A percentile compares a stretch with the other conserved stretches of the same genome.
Evolutionary conservation across 2,113 vertebrate species (phyloP).

Genomic region (Trogon surrucura): DNA sequence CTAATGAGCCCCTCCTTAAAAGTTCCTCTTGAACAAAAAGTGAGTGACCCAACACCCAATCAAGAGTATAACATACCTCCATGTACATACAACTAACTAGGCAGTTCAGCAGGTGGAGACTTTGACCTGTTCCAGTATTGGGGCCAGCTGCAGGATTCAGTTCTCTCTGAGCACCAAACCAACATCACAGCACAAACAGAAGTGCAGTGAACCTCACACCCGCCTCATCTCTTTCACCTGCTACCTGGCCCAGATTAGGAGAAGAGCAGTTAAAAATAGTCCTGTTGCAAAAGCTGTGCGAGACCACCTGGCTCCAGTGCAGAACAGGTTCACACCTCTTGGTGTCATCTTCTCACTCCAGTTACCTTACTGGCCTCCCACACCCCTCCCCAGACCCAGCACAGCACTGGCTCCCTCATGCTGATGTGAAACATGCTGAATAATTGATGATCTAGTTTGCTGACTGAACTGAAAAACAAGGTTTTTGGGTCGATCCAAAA

Average conservation of each 20-base stretch:
- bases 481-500: not conserved
- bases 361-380: not conserved
- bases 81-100: not conserved
- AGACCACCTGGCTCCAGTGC: not conserved
- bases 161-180: not conserved
- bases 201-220: not conserved
- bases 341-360: not conserved
- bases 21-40: not conserved
- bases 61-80: not conserved
- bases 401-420: not conserved
- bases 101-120: not conserved
- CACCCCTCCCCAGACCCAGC: not conserved
- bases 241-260: not conserved
- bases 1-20: not conserved
- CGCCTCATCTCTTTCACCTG: not conserved
- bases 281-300: not conserved
- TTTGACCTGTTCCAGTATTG: not conserved
- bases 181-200: not conserved
- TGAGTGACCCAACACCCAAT: not conserved
- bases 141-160: not conserved
- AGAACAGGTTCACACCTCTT: not conserved
- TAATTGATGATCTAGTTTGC: slow-evolving; percentile 2
- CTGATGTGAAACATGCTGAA: not conserved
- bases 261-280: not conserved
- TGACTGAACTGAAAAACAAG: not conserved